Evolutionary conservation across 2,888 invertebrate genomes (phyloP).

Genomic region (Mimachlamys varia): DNA sequence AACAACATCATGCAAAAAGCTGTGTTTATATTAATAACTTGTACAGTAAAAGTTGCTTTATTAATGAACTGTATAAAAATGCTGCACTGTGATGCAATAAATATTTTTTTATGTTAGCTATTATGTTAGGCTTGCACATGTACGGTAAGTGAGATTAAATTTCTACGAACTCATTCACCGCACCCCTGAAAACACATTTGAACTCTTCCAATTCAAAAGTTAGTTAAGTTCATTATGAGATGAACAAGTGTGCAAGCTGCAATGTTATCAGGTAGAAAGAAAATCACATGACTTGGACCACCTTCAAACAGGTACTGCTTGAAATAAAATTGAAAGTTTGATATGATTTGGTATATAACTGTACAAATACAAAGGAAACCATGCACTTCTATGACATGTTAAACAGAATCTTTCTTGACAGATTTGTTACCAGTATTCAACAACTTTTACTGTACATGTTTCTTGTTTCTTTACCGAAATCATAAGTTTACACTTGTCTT

Average conservation of each 20-base stretch:
- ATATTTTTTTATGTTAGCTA: not conserved
- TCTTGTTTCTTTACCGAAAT: not conserved
- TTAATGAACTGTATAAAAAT: not conserved
- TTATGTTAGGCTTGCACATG: too few species aligned
- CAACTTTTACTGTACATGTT: slow-evolving; percentile 7
- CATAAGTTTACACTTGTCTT: not conserved
- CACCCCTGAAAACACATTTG: too few species aligned
- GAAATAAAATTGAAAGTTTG: too few species aligned
- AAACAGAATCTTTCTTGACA: not conserved
- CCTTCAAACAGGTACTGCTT: too few species aligned
- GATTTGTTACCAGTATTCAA: not conserved
- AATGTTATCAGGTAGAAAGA: too few species aligned
- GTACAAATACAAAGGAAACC: not conserved
- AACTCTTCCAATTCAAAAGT: too few species aligned
- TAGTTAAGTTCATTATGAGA: too few species aligned
- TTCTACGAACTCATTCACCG: too few species aligned
- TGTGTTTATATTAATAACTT: not conserved
- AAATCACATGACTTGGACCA: too few species aligned
- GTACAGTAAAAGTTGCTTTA: not conserved
- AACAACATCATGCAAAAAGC: not conserved
- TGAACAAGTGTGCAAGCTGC: too few species aligned
- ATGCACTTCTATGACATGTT: not conserved
- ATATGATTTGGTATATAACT: too few species aligned
- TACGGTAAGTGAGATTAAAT: too few species aligned
- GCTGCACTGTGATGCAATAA: not conserved